Percentiles rank a stretch among this genome's conserved stretches.
phyloP scores from a whole-genome alignment of 1,140 invertebrate species.

The Drosophila mojavensis region DNA sequence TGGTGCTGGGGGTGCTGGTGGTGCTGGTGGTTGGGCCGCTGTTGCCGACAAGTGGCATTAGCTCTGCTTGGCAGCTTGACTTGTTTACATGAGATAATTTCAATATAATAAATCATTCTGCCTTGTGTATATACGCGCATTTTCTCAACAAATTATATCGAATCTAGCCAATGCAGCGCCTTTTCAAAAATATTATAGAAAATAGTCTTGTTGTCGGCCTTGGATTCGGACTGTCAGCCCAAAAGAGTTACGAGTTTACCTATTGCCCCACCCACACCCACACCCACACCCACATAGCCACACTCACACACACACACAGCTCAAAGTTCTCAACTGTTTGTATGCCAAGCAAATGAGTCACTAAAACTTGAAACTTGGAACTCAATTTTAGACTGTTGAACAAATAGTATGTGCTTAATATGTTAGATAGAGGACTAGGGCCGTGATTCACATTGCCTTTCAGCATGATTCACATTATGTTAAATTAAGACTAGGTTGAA shows the following conservation, averaged over 20 bases:
- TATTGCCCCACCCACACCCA: background rate
- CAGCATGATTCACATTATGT: constrained; percentile 10
- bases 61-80: constrained; percentile 74
- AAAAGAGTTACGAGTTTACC: constrained; percentile 59
- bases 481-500: too few species aligned
- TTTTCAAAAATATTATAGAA: constrained; percentile 29
- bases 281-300: background rate
- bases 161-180: constrained; percentile 18
- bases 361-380: background rate
- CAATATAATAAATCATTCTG: constrained; percentile 81
- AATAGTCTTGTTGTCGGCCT: constrained; percentile 43
- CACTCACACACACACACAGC: background rate
- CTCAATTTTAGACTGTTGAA: background rate
- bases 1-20: background rate
- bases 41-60: constrained; percentile 76
- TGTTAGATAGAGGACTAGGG: constrained; percentile 14
- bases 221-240: constrained; percentile 65
- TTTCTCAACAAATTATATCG: constrained; percentile 53
- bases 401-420: constrained; percentile 1
- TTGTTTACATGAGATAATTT: constrained; percentile 83
- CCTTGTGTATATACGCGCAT: constrained; percentile 28
- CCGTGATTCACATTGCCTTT: constrained; percentile 7
- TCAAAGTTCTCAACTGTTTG: constrained; percentile 16
- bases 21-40: constrained; percentile 15
- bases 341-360: constrained; percentile 4